phyloP scores from a whole-genome alignment of 2,888 invertebrate species.

The Liopterus haemorrhoidalis region DNA sequence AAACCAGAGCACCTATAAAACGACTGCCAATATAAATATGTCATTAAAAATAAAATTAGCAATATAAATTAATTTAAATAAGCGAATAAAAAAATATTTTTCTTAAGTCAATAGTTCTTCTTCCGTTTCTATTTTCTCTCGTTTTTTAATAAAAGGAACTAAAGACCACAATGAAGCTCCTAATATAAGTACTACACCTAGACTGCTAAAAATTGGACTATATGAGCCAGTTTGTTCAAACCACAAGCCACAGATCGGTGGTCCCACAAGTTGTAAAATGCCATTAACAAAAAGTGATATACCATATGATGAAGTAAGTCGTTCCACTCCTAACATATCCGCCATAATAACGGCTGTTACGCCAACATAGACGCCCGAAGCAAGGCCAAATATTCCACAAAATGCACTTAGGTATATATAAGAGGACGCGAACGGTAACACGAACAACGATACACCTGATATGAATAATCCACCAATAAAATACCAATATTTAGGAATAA shows the following conservation, averaged over 20 bases:
- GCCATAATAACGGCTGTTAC: slow-evolving; percentile 85
- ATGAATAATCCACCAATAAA: slow-evolving; percentile 72
- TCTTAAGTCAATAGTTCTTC: neutral
- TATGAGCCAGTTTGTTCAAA: slow-evolving; percentile 59
- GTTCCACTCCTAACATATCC: slow-evolving; percentile 76
- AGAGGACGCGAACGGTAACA: slow-evolving; percentile 62
- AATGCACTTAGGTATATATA: slow-evolving; percentile 61
- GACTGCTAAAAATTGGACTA: slow-evolving; percentile 64
- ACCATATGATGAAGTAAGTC: slow-evolving; percentile 80
- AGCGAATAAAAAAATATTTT: too few relatives aligned
- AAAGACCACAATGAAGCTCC: slow-evolving; percentile 72
- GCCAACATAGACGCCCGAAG: slow-evolving; percentile 79
- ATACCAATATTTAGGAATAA: slow-evolving; percentile 75
- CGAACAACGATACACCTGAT: slow-evolving; percentile 67
- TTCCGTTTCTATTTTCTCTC: slow-evolving; percentile 33
- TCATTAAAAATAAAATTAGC: too few relatives aligned
- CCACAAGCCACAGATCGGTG: slow-evolving; percentile 75
- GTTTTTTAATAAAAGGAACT: slow-evolving; percentile 62
- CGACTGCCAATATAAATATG: too few relatives aligned
- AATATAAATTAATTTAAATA: too few relatives aligned
- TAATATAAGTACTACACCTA: slow-evolving; percentile 65
- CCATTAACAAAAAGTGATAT: slow-evolving; percentile 82
- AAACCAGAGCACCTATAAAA: too few relatives aligned
- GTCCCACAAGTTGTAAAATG: slow-evolving; percentile 71
- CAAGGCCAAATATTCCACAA: slow-evolving; percentile 72